Conservation (phyloP, 23 tunicate species). For the Ascidia mentula region DNA sequence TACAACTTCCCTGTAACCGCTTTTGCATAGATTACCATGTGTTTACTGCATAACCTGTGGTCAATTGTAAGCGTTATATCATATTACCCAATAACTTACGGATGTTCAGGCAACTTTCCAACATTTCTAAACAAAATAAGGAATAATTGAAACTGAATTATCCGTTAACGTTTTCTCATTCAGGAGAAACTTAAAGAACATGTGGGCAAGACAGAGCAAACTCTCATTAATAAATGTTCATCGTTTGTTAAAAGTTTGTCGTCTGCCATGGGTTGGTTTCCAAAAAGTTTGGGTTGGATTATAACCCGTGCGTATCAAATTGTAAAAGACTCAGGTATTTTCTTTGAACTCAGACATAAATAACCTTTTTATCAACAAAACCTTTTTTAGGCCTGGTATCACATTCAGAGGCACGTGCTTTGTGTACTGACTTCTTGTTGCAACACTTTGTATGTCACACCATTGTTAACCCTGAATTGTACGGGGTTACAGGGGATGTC, state of each 20-base stretch:
- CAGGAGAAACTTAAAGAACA: slow-evolving; percentile 66
- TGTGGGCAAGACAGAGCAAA: slow-evolving; percentile 50
- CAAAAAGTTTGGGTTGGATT: slow-evolving; percentile 86
- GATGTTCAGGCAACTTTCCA: too few species aligned
- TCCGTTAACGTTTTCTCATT: too few species aligned
- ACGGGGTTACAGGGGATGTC: slow-evolving; percentile 92
- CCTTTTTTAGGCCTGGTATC: slow-evolving; percentile 48
- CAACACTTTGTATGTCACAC: slow-evolving; percentile 96
- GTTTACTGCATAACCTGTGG: too few species aligned
- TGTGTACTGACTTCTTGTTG: slow-evolving; percentile 83
- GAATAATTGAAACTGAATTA: too few species aligned
- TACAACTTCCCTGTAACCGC: neutral
- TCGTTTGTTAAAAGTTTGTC: slow-evolving; percentile 59
- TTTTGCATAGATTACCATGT: too few species aligned
- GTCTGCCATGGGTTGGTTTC: slow-evolving; percentile 72
- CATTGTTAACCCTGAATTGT: slow-evolving; percentile 92
- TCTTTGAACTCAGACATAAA: neutral
- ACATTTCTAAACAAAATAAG: too few species aligned
- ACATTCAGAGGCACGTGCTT: slow-evolving; percentile 75
- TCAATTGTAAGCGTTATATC: neutral
- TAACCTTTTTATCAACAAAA: neutral
- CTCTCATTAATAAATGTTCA: slow-evolving; percentile 53
- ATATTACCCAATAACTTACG: too few species aligned
- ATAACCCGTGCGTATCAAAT: slow-evolving; percentile 88
- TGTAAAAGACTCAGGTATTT: slow-evolving; percentile 85